Percentiles rank a stretch among this genome's conserved stretches.
Conservation (phyloP, 2,888 invertebrate species). For the Argynnis bischoffii region DNA sequence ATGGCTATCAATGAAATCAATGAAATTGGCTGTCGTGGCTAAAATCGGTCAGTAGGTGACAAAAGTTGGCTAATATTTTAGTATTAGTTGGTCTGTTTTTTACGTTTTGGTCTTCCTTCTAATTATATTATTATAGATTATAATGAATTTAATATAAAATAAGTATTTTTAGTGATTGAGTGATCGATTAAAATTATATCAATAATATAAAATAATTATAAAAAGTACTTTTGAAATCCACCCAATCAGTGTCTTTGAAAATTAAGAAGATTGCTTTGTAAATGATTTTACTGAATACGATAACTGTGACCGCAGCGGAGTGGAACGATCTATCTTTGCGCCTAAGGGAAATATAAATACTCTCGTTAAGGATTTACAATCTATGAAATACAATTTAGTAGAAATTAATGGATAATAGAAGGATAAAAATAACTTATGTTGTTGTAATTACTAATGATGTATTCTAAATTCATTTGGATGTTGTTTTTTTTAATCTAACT, state of each 20-base stretch:
- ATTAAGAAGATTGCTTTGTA: constrained; percentile 13
- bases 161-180: neutral
- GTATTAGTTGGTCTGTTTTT: no score
- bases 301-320: constrained; percentile 9
- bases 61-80: no score
- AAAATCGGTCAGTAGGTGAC: no score
- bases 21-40: no score
- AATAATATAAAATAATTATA: no score
- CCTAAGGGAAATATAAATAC: constrained; percentile 18
- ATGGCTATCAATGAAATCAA: no score
- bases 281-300: constrained; percentile 3
- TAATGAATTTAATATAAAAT: no score
- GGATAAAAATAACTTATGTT: neutral
- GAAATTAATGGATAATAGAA: neutral
- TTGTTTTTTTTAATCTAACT: no score
- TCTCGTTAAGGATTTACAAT: constrained; percentile 16
- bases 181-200: neutral
- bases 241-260: neutral
- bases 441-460: no score
- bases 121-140: no score
- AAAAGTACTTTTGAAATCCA: neutral
- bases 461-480: no score
- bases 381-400: constrained; percentile 12
- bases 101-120: no score
- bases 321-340: constrained; percentile 15